A percentile compares a stretch with the other conserved stretches of the same genome.
Evolutionary conservation across 2,797 vertebrate species (phyloP).

Genomic region (Rachycentron canadum): DNA sequence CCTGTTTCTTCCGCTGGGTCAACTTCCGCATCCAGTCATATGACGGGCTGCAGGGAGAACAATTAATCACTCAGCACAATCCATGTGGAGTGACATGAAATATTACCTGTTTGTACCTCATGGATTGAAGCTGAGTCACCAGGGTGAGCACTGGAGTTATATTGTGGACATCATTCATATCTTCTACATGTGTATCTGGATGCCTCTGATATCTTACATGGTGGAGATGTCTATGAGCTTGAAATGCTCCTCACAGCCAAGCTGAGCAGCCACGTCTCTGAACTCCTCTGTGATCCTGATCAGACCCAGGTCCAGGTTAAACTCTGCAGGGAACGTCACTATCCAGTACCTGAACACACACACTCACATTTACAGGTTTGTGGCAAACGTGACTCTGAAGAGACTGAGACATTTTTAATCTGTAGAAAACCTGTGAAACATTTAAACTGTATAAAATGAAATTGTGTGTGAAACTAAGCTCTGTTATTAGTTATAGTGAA

Average conservation of each 20-base stretch:
- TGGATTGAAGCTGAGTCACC: neutral
- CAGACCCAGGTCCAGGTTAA: constrained; percentile 95
- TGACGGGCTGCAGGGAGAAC: constrained; percentile 87
- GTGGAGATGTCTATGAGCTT: constrained; percentile 97
- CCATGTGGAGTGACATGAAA: neutral
- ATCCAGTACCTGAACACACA: constrained; percentile 93
- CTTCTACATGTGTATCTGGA: neutral
- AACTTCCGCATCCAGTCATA: constrained; percentile 99
- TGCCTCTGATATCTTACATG: constrained; percentile 87
- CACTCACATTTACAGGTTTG: neutral
- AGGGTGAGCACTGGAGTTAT: neutral
- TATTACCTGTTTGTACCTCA: neutral
- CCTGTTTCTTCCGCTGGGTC: constrained; percentile 94
- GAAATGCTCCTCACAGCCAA: constrained; percentile 92
- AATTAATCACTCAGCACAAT: neutral
- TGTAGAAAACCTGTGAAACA: neutral
- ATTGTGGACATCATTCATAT: neutral
- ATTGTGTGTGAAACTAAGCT: neutral
- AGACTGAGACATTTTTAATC: no score
- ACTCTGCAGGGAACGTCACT: constrained; percentile 96
- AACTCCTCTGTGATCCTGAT: constrained; percentile 95
- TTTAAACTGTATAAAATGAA: neutral
- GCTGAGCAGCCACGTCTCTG: constrained; percentile 89
- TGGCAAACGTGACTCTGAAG: constrained; percentile 8
- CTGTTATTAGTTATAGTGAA: no score